phyloP scores from a whole-genome alignment of 2,113 vertebrate genomes.

The Leiothrix lutea region DNA sequence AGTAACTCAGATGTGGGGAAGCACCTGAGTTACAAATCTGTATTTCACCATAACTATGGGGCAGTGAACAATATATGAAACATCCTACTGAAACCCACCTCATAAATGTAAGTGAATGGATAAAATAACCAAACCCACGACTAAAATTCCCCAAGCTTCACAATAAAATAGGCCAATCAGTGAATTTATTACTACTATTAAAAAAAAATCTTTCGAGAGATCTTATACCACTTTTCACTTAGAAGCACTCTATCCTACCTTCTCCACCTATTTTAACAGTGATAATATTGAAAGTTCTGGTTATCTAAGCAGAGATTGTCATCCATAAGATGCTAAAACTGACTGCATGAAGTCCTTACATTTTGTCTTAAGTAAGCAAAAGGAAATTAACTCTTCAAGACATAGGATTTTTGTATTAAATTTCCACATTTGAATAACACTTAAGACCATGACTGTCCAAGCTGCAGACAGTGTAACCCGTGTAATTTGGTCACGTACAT shows the following conservation, averaged over 20 bases:
- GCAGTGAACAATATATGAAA: neutral
- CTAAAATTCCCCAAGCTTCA: neutral
- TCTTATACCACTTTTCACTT: neutral
- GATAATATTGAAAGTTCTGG: neutral
- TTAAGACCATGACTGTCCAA: accelerated
- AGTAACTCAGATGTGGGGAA: neutral
- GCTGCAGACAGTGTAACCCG: accelerated
- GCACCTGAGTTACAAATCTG: neutral
- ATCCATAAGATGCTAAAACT: neutral
- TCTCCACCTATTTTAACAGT: neutral
- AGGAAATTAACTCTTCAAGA: neutral
- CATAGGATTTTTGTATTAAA: neutral
- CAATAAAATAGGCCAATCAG: neutral
- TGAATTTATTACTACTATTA: neutral
- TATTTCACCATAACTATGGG: neutral
- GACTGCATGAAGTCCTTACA: neutral
- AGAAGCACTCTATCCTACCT: neutral
- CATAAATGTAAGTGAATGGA: neutral
- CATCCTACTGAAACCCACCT: neutral
- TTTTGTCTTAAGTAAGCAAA: neutral
- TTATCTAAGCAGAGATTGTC: neutral
- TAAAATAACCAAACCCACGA: neutral
- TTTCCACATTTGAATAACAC: neutral
- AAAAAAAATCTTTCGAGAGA: neutral
- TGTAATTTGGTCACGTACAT: neutral